Evolutionary conservation across 2,113 vertebrate species (phyloP), one percentile per base, ranked within the genome.

Genomic region (Nibea albiflora): DNA sequence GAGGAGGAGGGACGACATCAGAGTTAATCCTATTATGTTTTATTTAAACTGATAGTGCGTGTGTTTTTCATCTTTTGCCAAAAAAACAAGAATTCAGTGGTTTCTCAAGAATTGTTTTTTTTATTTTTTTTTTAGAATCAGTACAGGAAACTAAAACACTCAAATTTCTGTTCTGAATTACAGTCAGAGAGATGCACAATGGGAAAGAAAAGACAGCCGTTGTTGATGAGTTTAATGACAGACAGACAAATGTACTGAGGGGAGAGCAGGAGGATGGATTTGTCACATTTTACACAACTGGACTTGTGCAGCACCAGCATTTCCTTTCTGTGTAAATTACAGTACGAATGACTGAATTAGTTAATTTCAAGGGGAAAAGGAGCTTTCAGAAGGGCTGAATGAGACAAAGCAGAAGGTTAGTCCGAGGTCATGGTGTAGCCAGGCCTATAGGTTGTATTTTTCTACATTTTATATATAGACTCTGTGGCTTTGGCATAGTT

Each of bases 401-500:
- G 39, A 22, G 57, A 68, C 54, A 61, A 63, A 74, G n/a, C 1
- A 47, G 11, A 53, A 44, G 31, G 57, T 64, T 65, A 39, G 56
- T 49, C 24, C 0, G 22, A 80, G 81, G 72, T 83, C 73, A 16
- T 50, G 70, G 52, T 71, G 54, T 35, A 82, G 71, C 44, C 85
- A 66, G 67, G 24, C 44, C 83, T 89, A 81, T 84, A 91, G 62
- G 78, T 89, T 86, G 73, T 88, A 53, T 90, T 90, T 90, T 92
- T 87, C 83, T 92, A 78, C 69, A 57, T 85, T 39, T 81, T 89
- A 84, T 86, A 85, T 84, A 85, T 88, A 93, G 88, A 87, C 60
- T 7, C 20, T 65, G 91, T 87, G 92, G 92, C 76, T 89, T 93
- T 90, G 91, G 90, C 85, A 70, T 12, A 11, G 71, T 75, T 80